Conservation (phyloP, 2,113 vertebrate species). For the Nasalis larvatus region DNA sequence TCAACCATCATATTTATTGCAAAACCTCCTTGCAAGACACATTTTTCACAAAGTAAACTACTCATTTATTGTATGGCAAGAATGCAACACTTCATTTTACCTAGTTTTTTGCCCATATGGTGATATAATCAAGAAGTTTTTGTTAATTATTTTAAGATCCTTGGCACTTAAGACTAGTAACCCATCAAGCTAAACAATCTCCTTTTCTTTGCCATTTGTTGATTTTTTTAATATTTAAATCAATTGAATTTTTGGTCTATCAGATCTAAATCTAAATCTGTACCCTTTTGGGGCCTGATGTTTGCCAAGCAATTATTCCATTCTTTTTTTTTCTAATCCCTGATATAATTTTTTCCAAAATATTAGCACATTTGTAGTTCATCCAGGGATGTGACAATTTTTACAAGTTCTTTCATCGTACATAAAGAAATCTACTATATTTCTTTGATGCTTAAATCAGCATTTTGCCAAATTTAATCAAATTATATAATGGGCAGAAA, state of each 20-base stretch:
- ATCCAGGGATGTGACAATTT: not conserved
- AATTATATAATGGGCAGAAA: not conserved
- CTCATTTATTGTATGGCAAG: not conserved
- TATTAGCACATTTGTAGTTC: not conserved
- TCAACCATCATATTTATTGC: not conserved
- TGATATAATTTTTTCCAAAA: not conserved
- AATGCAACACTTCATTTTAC: not conserved
- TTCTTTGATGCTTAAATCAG: constrained; percentile 9
- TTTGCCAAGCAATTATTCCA: not conserved
- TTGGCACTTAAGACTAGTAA: not conserved
- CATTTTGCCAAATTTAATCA: not conserved
- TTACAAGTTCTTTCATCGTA: not conserved
- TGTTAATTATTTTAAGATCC: constrained; percentile 5
- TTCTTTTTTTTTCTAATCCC: not conserved
- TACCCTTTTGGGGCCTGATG: not conserved
- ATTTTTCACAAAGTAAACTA: not conserved
- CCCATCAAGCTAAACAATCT: not conserved
- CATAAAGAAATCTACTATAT: not conserved
- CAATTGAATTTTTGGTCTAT: not conserved
- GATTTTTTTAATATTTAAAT: not conserved
- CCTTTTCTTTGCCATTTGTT: not conserved
- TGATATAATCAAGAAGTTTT: not conserved
- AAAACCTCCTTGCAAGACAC: not conserved
- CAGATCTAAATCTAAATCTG: not conserved
- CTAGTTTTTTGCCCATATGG: not conserved